Base-by-base conservation (phyloP, 2,888 invertebrate species). In the Drosophila crucigera region DNA sequence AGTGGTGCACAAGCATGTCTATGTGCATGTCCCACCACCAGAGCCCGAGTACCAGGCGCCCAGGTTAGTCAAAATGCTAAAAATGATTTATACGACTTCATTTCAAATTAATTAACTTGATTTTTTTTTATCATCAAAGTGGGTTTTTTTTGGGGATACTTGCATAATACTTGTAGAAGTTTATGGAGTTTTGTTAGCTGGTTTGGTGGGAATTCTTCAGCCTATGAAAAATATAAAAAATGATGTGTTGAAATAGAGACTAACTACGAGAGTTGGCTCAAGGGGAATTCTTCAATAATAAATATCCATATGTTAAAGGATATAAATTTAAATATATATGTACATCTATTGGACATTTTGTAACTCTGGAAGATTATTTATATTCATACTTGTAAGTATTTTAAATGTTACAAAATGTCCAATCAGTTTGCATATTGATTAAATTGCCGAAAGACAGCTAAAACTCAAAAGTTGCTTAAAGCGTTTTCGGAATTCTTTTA, bases 21-120 rank as follows among this genome's bases (percentile, higher is more conserved):
- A 97, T 94, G 97, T 98, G 25, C 97, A 97, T 93, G 97, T 97
- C 25, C 97, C 97, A 58, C 97, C 97, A 67, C 97, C 97, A 89
- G 97, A 97, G 93, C 96, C 96, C 37, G 97, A 97, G 90, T 95
- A 96, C 91, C 95, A 95, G 43, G 95, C 95, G 28, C 95, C 96
- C 28, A 96, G 95, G 91, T 95, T 92, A 92, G 94, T 93, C 56
- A n/a, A 28, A 9, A n/a, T n/a, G 25, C 37, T 19, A 54, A 25
- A 25, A 37, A 37, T 25, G 11, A 55, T 37, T 9, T 39, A 30
- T 9, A 41, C n/a, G 3, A 4, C n/a, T 16, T 22, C 10, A 30
- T 31, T 16, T 41, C 30, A 16, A 31, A 31, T 31, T 3, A 53
- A 53, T 6, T 52, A n/a, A 28, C 25, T 54, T 28, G 31, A 14